A percentile compares a stretch with the other conserved stretches of the same genome.
Evolutionary conservation across 2,888 invertebrate genomes (phyloP).

Genomic region (Nomada ruficornis): DNA sequence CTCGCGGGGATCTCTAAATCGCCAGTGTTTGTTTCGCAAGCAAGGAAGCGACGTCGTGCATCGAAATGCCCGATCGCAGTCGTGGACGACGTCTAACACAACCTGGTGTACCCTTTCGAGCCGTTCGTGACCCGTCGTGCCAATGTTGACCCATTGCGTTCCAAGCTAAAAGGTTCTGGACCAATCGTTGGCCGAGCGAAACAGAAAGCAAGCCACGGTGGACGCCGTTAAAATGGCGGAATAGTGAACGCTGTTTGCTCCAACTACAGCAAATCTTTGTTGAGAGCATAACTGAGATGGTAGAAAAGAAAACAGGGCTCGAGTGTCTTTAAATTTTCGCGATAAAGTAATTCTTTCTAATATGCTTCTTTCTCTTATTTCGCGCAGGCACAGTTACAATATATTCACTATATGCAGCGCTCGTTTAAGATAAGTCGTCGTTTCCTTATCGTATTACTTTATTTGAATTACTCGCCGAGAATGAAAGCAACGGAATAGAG

Average conservation of each 20-base stretch:
- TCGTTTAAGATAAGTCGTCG: background rate
- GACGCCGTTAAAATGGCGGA: conserved; percentile 1
- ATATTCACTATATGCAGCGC: background rate
- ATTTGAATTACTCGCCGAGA: background rate
- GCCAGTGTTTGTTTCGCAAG: conserved; percentile 76
- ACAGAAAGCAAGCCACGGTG: conserved; percentile 27
- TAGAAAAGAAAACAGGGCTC: background rate
- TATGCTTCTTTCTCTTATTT: no score
- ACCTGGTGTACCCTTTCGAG: conserved; percentile 52
- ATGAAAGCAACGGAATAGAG: background rate
- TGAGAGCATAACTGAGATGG: background rate
- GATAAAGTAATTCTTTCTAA: conserved; percentile 9
- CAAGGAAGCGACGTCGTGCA: conserved; percentile 72
- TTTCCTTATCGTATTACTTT: background rate
- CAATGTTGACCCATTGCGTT: conserved; percentile 63
- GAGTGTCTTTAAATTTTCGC: conserved; percentile 28
- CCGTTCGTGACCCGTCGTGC: conserved; percentile 70
- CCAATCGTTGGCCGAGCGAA: conserved; percentile 51
- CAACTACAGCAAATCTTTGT: conserved; percentile 34
- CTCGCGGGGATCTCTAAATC: conserved; percentile 70
- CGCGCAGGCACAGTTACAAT: conserved; percentile 7
- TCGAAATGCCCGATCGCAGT: conserved; percentile 70
- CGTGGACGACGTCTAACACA: conserved; percentile 58
- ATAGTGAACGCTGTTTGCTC: conserved; percentile 29
- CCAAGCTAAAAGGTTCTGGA: conserved; percentile 63